A percentile compares a stretch with the other conserved stretches of the same genome.
Conservation (phyloP, 1,140 invertebrate species). For the Ceratina australensis region DNA sequence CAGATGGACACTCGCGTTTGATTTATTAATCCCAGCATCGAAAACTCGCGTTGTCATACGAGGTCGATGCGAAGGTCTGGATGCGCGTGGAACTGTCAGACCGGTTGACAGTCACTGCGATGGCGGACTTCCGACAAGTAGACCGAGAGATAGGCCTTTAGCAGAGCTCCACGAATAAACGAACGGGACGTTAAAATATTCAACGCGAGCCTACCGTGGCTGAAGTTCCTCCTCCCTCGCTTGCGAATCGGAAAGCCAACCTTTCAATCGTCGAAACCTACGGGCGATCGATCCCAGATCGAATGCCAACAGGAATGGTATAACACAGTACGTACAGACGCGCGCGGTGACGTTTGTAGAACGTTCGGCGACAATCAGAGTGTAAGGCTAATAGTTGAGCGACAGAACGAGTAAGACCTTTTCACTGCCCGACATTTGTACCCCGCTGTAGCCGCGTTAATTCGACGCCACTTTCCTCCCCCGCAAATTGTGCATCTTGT, state of each 20-base stretch:
- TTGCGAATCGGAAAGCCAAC: not conserved
- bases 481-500: too few species aligned
- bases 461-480: too few species aligned
- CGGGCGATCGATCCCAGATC: not conserved
- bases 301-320: too few species aligned
- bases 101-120: conserved; percentile 24
- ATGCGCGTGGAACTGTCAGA: not conserved
- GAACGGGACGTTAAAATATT: conserved; percentile 35
- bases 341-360: too few species aligned
- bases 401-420: too few species aligned
- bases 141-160: conserved; percentile 17
- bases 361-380: too few species aligned
- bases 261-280: not conserved
- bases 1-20: too few species aligned
- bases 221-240: not conserved
- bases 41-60: not conserved
- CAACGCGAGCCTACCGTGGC: conserved; percentile 7
- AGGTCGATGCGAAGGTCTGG: not conserved
- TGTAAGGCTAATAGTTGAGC: too few species aligned
- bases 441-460: too few species aligned
- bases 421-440: too few species aligned
- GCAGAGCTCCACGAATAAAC: conserved; percentile 13
- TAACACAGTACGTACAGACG: too few species aligned
- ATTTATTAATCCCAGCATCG: not conserved
- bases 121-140: conserved; percentile 11